A percentile compares a stretch with the other conserved stretches of the same genome.
These are phyloP conservation scores for Pseudonaja textilis DNA, from an alignment of 2,113 vertebrate genomes.

Conservation along the genomic window DNA sequence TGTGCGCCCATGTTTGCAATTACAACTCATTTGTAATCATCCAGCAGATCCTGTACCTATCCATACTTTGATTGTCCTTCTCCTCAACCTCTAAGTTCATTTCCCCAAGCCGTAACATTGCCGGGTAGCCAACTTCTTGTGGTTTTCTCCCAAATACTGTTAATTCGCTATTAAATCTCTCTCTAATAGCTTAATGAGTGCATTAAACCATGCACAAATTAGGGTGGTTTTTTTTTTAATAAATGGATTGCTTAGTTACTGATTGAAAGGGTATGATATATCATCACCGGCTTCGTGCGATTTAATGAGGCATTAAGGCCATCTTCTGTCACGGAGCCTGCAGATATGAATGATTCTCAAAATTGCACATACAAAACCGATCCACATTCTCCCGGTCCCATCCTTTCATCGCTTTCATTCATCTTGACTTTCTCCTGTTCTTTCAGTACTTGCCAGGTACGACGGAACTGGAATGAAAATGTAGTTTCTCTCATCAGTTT, in stretches of 20 bases:
- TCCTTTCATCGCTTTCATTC: not conserved
- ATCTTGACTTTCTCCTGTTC: not conserved
- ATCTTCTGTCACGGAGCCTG: slow-evolving; percentile 71
- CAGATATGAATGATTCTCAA: slow-evolving; percentile 63
- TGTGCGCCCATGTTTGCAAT: too few relatives aligned
- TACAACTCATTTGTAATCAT: not conserved
- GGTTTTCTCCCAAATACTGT: slow-evolving; percentile 69
- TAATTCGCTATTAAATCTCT: slow-evolving; percentile 80
- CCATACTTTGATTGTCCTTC: slow-evolving; percentile 22
- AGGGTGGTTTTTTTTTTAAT: slow-evolving; percentile 18
- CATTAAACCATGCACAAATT: slow-evolving; percentile 77
- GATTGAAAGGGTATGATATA: slow-evolving; percentile 73
- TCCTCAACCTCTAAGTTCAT: slow-evolving; percentile 66
- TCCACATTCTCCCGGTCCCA: slow-evolving; percentile 39
- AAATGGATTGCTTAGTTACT: slow-evolving; percentile 68
- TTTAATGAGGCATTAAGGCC: slow-evolving; percentile 75
- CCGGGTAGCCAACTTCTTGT: slow-evolving; percentile 46
- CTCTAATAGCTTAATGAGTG: slow-evolving; percentile 77
- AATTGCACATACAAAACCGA: slow-evolving; percentile 52
- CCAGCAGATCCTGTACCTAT: not conserved
- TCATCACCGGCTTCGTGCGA: slow-evolving; percentile 67
- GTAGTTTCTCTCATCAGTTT: slow-evolving; percentile 62
- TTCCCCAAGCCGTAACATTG: slow-evolving; percentile 61
- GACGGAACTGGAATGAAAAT: slow-evolving; percentile 71
- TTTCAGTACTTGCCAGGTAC: slow-evolving; percentile 39